These are phyloP conservation scores for Notocelia uddmanniana DNA, from an alignment of 2,888 invertebrate genomes.

Conservation along the genomic window DNA sequence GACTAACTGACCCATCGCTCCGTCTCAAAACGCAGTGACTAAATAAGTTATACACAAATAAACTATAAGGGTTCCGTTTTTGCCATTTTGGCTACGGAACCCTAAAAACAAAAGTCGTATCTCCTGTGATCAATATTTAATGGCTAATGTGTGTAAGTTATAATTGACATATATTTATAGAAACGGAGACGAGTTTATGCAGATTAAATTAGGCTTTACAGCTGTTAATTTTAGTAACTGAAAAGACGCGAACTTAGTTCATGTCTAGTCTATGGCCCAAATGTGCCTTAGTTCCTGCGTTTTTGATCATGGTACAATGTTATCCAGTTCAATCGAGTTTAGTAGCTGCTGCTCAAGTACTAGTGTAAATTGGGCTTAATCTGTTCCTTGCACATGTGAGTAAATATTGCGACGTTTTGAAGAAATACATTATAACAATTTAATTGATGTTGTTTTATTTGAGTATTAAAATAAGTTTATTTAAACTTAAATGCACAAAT, in stretches of 20 bases:
- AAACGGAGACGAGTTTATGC: too few relatives aligned
- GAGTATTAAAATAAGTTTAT: background rate
- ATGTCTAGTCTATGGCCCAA: background rate
- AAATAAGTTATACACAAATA: too few relatives aligned
- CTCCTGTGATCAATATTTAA: too few relatives aligned
- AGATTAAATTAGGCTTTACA: too few relatives aligned
- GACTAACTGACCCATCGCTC: constrained; percentile 41
- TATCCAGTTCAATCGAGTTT: background rate
- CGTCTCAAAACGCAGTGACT: background rate
- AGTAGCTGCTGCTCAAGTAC: background rate
- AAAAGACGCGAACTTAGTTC: background rate
- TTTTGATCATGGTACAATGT: background rate
- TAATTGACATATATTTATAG: too few relatives aligned
- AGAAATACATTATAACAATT: background rate
- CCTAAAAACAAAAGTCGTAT: too few relatives aligned
- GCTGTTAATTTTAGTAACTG: background rate
- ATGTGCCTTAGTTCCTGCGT: background rate
- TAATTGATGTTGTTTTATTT: background rate
- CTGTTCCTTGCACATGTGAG: background rate
- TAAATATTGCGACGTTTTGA: background rate
- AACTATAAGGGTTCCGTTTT: too few relatives aligned
- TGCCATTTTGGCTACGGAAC: too few relatives aligned
- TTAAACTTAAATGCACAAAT: too few relatives aligned
- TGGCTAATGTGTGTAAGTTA: too few relatives aligned
- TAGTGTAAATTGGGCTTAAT: constrained; percentile 1